Base-by-base conservation (phyloP, 1,140 invertebrate genomes). In the Drosophila bocki region DNA sequence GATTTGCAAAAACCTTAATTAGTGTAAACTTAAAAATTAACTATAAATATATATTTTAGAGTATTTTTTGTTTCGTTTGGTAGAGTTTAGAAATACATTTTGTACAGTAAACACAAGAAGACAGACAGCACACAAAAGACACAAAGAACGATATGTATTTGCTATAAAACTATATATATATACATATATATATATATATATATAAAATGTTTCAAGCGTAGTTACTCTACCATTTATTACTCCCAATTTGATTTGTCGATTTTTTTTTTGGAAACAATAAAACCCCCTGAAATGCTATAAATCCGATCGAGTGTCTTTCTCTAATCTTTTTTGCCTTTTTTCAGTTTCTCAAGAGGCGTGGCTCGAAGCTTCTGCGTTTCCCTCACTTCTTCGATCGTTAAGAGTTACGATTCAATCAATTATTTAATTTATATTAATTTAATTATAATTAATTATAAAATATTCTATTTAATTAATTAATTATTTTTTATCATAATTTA, bases 341-440 rank as follows among this genome's bases (percentile, higher is more conserved):
- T 12, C 78, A 88, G 84, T 81, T 90, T 64, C 69, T 88, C 44
- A 88, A 90, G 67, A 48, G 63, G 39, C 86, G 86, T 26, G 62
- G 72, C 17, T 67, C 72, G 11, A 91, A 86, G 41, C 22, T 82
- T 6, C 67, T 82, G 2, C 84, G 84, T 44, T 63, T 88, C 6
- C 75, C 82, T 11, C 78, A 86, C 42, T 44, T 84, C 22, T 90
- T 90, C 47, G 67, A 76, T 57, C 85, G 82, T n/a, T 85, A 37
- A 11, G 15, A 6, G 42, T 44, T 42, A 12, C 12, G 17, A 13
- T 32, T 8, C 1, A 7, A 8, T 9, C 3, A 8, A 7, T 15
- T 0, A 29, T 8, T 0, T 22, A 22, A n/a, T 26, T 8, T 26
- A 8, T 29, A 29, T 29, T 29, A 29, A 29, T 29, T 29, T 7